phyloP scores from a whole-genome alignment of 2,797 vertebrate species.

The Silurus aristotelis region DNA sequence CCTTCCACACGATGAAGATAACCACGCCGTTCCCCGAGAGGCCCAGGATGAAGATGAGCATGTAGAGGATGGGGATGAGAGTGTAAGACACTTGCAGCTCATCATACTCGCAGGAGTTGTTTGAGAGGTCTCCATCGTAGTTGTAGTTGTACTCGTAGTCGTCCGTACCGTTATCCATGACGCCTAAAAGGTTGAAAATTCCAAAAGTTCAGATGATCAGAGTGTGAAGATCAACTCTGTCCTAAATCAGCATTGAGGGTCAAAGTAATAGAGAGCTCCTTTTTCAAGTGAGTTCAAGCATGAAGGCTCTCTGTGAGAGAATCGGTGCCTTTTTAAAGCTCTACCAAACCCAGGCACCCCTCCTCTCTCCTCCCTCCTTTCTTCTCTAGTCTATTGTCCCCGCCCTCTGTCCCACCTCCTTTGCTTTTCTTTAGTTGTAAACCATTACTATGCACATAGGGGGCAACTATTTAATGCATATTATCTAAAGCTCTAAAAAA shows the following conservation, averaged over 20 bases:
- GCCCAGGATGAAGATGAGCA: constrained; percentile 86
- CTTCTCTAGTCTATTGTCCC: not conserved
- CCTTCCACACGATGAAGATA: constrained; percentile 84
- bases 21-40: constrained; percentile 86
- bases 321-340: constrained; percentile 68
- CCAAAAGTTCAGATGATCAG: not conserved
- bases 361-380: constrained; percentile 22
- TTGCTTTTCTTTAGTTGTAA: constrained; percentile 13
- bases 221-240: not conserved
- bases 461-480: not conserved
- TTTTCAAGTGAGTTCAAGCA: constrained; percentile 46
- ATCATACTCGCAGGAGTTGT: constrained; percentile 72
- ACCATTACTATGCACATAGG: not conserved
- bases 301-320: constrained; percentile 58
- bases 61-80: constrained; percentile 84
- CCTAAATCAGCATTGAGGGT: not conserved
- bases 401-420: not conserved
- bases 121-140: constrained; percentile 61
- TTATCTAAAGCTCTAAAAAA: not conserved
- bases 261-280: not conserved
- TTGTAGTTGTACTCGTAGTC: constrained; percentile 67
- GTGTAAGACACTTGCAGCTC: constrained; percentile 82
- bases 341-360: constrained; percentile 34
- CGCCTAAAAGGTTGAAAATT: not conserved
- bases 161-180: constrained; percentile 51